Percentiles rank a stretch among this genome's conserved stretches.
phyloP scores from a whole-genome alignment of 2,113 vertebrate genomes.

The Numenius arquata region DNA sequence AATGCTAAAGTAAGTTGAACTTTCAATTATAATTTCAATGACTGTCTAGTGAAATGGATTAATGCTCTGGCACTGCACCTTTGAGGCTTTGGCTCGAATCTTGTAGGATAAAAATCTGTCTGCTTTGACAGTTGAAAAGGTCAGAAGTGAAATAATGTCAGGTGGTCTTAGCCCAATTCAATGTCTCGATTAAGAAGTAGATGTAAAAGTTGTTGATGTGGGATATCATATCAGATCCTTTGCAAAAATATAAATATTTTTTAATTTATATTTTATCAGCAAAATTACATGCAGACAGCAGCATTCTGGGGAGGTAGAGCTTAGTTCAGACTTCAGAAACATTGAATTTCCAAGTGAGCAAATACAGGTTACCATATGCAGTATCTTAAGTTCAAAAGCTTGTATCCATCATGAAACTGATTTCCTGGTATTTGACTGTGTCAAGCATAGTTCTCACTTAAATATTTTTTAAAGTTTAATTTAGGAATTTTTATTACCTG shows the following conservation, averaged over 20 bases:
- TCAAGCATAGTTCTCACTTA: neutral
- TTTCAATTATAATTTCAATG: slow-evolving; percentile 81
- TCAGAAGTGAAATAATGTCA: slow-evolving; percentile 69
- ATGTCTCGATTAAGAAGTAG: slow-evolving; percentile 65
- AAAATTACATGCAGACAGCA: neutral
- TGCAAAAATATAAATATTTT: neutral
- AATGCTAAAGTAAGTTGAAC: slow-evolving; percentile 79
- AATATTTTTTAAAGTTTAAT: slow-evolving; percentile 13
- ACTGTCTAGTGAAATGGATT: slow-evolving; percentile 77
- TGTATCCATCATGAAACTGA: neutral
- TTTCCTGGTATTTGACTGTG: neutral
- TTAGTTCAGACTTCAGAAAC: neutral
- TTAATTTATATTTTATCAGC: slow-evolving; percentile 12
- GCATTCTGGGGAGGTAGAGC: neutral
- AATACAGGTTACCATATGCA: fast-evolving
- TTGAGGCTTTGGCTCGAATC: slow-evolving; percentile 72
- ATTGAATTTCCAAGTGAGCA: neutral
- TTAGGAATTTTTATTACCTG: neutral
- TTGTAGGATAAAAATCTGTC: slow-evolving; percentile 75
- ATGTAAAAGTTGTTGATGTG: slow-evolving; percentile 49
- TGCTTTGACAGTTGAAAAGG: slow-evolving; percentile 79
- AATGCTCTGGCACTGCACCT: slow-evolving; percentile 70
- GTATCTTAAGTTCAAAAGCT: neutral
- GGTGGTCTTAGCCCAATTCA: slow-evolving; percentile 54
- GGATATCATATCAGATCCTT: neutral